A percentile compares a stretch with the other conserved stretches of the same genome.
phyloP scores from a whole-genome alignment of 2,113 vertebrate species.

The Platysternon megacephalum region DNA sequence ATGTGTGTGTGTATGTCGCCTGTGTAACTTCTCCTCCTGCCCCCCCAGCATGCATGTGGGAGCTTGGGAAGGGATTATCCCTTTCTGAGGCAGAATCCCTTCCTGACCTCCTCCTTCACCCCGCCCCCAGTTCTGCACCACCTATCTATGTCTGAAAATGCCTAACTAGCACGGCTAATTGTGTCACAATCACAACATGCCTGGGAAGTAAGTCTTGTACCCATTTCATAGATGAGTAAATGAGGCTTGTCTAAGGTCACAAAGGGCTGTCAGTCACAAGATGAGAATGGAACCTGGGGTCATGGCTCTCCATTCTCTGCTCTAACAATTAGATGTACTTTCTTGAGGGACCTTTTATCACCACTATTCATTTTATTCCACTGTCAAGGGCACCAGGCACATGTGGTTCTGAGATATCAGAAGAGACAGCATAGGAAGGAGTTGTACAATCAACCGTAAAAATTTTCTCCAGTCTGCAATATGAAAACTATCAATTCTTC shows the following conservation, averaged over 20 bases:
- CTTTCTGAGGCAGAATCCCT: background rate
- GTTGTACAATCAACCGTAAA: background rate
- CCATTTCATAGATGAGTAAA: background rate
- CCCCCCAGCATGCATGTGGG: background rate
- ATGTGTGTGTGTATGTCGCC: background rate
- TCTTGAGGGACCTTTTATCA: background rate
- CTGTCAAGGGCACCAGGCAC: background rate
- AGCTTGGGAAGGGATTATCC: background rate
- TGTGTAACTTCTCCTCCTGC: background rate
- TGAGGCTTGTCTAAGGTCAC: background rate
- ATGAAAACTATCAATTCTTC: background rate
- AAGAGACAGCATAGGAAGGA: background rate
- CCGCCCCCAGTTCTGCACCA: background rate
- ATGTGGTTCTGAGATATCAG: background rate
- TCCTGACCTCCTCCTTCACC: too few species aligned
- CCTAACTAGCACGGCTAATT: background rate
- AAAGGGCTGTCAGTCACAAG: background rate
- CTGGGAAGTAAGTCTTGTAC: background rate
- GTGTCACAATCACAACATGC: background rate
- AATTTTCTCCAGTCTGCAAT: background rate
- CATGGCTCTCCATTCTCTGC: background rate
- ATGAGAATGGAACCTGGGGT: background rate
- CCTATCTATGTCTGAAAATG: background rate
- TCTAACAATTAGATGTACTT: accelerated
- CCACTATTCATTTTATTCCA: background rate